Conservation (phyloP, 2,113 vertebrate genomes). For the Callipepla squamata region DNA sequence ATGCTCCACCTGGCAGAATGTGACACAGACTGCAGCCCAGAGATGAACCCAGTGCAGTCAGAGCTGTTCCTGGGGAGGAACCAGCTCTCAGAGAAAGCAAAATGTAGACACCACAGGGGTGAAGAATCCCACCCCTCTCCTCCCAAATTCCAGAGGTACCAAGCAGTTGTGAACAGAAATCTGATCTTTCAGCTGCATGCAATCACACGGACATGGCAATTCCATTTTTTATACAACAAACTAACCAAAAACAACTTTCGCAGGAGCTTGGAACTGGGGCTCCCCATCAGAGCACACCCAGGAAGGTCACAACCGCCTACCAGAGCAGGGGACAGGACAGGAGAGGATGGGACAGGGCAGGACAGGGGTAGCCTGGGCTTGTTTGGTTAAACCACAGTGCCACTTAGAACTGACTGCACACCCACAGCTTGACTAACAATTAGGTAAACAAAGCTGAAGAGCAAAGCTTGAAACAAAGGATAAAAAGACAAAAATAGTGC, state of each 20-base stretch:
- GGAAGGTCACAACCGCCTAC: neutral
- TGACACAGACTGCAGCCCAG: neutral
- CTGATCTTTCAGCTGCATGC: fast-evolving
- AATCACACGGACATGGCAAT: neutral
- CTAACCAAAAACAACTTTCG: neutral
- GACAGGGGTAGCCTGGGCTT: fast-evolving
- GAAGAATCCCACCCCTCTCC: neutral
- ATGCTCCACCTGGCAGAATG: neutral
- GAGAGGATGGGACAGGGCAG: too few species aligned
- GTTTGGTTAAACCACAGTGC: neutral
- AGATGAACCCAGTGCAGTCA: neutral
- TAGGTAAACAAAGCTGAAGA: neutral
- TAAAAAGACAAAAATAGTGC: neutral
- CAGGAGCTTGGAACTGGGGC: neutral
- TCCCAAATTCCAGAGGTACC: neutral
- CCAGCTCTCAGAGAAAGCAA: neutral
- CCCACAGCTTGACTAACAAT: neutral
- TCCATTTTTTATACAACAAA: neutral
- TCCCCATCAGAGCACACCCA: neutral
- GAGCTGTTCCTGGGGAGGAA: neutral
- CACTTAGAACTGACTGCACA: neutral
- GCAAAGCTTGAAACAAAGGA: neutral
- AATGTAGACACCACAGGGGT: fast-evolving
- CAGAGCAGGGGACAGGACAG: too few species aligned
- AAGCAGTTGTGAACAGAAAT: neutral